Evolutionary conservation across 2,797 vertebrate species (phyloP), one percentile per base, ranked within the genome.

Genomic region (Galago senegalensis): DNA sequence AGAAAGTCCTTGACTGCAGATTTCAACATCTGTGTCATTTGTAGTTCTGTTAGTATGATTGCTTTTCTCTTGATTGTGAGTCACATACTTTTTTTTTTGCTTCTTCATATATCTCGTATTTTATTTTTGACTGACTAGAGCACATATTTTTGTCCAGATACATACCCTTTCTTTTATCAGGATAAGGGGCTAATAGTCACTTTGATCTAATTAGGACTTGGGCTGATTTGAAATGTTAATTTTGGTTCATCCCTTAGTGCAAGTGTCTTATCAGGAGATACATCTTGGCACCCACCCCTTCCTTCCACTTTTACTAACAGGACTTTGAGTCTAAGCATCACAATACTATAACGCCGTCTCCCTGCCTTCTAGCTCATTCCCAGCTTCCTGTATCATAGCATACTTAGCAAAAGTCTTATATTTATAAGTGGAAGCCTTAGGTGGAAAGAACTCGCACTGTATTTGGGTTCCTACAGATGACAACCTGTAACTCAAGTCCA

Each of bases 1-100:
- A 34, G 34, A 34, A 34, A 90, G 60, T 84, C n/a, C 11, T 75
- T 29, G 9, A 40, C 53, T 81, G 16, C 2, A 25, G 4, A 76
- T 63, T 82, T 34, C 3, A 80, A 20, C 56, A 82, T 53, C 34
- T 77, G 67, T 23, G 16, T 76, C 70, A 49, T 58, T 79, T 86
- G 2, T 85, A 84, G 16, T 61, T 40, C 34, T 53, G 13, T 76
- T 40, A 16, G 8, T 85, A 5, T 40, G 65, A 60, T 27, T 56
- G 21, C 40, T 85, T 92, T 61, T 60, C 16, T 95, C 85, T 80
- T 86, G 27, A 87, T 83, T 94, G 18, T 79, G 29, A 43, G 60
- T 87, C 56, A 87, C 73, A 13, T 84, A 9, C 34, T 34, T 34
- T 34, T 34, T 34, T 63, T 34, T 79, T 53, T 87, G 58, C 63